Conservation (phyloP, 2,113 vertebrate genomes). For the Donacobius atricapilla region DNA sequence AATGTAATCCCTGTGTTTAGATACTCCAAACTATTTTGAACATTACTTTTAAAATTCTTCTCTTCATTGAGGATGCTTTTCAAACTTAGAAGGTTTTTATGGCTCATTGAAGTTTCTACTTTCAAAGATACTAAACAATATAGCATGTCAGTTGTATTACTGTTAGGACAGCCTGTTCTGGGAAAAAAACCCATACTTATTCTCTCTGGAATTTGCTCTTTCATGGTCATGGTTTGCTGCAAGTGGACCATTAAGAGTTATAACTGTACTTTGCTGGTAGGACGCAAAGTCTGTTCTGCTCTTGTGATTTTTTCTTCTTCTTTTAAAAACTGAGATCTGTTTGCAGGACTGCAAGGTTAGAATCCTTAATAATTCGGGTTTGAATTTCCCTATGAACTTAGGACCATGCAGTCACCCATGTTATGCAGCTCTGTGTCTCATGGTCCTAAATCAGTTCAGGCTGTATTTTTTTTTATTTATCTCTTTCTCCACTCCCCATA, state of each 20-base stretch:
- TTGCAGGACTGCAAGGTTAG: neutral
- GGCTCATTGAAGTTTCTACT: neutral
- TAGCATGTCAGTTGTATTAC: neutral
- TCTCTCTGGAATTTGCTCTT: neutral
- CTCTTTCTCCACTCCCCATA: neutral
- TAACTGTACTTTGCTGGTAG: neutral
- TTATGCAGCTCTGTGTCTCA: neutral
- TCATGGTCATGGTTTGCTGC: neutral
- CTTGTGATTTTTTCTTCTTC: neutral
- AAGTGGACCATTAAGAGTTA: neutral
- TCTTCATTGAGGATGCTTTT: neutral
- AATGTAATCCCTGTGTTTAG: neutral
- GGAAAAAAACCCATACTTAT: neutral
- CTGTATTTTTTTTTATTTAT: neutral
- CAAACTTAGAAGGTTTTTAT: neutral
- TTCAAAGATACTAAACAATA: neutral
- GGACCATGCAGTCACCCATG: no score
- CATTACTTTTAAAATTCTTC: neutral
- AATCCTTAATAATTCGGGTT: neutral
- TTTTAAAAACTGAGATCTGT: neutral
- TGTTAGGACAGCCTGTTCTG: neutral
- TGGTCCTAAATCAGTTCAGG: neutral
- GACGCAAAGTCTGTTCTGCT: neutral
- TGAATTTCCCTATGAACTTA: neutral
- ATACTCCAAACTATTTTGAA: neutral